A percentile compares a stretch with the other conserved stretches of the same genome.
phyloP scores from a whole-genome alignment of 2,888 invertebrate species.

The Cheilosia scutellata region DNA sequence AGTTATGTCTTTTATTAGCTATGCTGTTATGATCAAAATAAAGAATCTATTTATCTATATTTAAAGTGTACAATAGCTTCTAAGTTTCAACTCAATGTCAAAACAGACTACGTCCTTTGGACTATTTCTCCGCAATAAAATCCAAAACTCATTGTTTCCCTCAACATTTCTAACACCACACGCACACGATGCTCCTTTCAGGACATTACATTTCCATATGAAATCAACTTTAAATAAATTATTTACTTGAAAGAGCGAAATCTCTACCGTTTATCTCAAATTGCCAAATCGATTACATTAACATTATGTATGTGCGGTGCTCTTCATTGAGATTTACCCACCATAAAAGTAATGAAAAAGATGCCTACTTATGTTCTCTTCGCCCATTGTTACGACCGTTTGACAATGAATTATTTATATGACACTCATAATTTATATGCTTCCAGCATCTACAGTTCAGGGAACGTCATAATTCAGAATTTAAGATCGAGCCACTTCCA shows the following conservation, averaged over 20 bases:
- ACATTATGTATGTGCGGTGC: slow-evolving; percentile 12
- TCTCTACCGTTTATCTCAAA: slow-evolving; percentile 30
- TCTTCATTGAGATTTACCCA: slow-evolving; percentile 48
- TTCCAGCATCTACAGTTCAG: slow-evolving; percentile 35
- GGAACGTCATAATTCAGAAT: slow-evolving; percentile 70
- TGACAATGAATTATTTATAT: slow-evolving; percentile 74
- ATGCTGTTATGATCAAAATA: too few species aligned
- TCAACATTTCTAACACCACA: background rate
- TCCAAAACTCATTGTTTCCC: background rate
- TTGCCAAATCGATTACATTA: slow-evolving; percentile 53
- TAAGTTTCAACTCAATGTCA: too few species aligned
- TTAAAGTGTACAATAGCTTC: too few species aligned
- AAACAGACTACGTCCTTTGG: too few species aligned
- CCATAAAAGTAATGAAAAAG: slow-evolving; percentile 65
- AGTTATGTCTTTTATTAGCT: too few species aligned
- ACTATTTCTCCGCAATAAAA: too few species aligned
- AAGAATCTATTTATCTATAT: too few species aligned
- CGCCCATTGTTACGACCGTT: slow-evolving; percentile 58
- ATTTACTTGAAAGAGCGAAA: slow-evolving; percentile 1
- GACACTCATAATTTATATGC: slow-evolving; percentile 66
- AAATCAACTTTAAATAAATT: slow-evolving; percentile 23
- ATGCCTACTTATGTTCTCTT: slow-evolving; percentile 55
- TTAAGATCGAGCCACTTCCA: slow-evolving; percentile 62
- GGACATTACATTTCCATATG: background rate
- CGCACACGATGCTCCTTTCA: background rate